A percentile compares a stretch with the other conserved stretches of the same genome.
Evolutionary conservation across 1,140 invertebrate species (phyloP).

Genomic region (Paramacrobiotus metropolitanus): DNA sequence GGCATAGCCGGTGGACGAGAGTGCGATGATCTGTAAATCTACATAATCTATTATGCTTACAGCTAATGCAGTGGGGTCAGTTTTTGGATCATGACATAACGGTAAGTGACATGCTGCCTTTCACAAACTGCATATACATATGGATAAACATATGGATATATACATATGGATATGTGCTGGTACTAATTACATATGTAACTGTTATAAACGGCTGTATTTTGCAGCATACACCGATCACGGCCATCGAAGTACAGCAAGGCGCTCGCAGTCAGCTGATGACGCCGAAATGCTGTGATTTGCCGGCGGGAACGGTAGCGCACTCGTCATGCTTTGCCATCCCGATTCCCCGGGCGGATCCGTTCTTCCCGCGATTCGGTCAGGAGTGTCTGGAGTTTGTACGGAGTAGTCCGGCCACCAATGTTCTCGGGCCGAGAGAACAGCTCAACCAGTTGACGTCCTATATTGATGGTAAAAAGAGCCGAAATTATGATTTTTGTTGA

Average conservation of each 20-base stretch:
- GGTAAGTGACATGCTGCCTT: not conserved
- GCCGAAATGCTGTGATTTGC: not conserved
- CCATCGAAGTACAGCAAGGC: not conserved
- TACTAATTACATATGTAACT: too few species aligned
- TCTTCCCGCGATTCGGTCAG: slow-evolving; percentile 11
- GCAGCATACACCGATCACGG: slow-evolving; percentile 1
- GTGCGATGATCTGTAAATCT: too few species aligned
- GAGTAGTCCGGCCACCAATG: slow-evolving; percentile 6
- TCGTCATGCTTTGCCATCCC: slow-evolving; percentile 14
- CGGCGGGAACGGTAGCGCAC: slow-evolving; percentile 7
- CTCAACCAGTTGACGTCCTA: slow-evolving; percentile 48
- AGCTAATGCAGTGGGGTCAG: slow-evolving; percentile 62
- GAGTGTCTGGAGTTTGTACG: slow-evolving; percentile 15
- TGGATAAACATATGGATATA: too few species aligned
- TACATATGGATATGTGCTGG: too few species aligned
- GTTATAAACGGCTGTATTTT: slow-evolving; percentile 41
- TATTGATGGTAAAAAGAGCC: slow-evolving; percentile 37
- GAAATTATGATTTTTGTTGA: not conserved
- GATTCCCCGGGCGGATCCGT: slow-evolving; percentile 13
- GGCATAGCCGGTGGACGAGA: too few species aligned
- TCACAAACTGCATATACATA: too few species aligned
- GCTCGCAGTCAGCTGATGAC: not conserved
- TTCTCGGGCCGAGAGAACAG: slow-evolving; percentile 29
- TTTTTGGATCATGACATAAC: slow-evolving; percentile 56
- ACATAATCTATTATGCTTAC: not conserved